phyloP scores from a whole-genome alignment of 2,113 vertebrate species.

The Chlorocebus sabaeus region DNA sequence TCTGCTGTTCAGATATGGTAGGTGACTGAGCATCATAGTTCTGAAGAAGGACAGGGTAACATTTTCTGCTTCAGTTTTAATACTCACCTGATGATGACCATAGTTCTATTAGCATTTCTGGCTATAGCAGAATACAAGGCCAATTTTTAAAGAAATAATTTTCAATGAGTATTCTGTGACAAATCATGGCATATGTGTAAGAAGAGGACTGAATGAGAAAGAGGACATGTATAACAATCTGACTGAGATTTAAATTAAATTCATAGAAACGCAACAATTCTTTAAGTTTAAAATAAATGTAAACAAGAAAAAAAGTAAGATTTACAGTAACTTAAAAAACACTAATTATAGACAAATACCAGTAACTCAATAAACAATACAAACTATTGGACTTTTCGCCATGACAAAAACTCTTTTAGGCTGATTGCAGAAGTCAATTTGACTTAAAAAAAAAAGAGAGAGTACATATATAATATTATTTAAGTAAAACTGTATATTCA shows the following conservation, averaged over 20 bases:
- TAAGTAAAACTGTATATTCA: neutral
- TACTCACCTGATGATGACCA: neutral
- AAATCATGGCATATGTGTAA: neutral
- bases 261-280: conserved; percentile 16
- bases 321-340: neutral
- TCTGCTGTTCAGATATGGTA: neutral
- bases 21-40: neutral
- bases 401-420: neutral
- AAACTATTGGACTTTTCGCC: neutral
- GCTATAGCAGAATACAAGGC: neutral
- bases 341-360: neutral
- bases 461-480: neutral
- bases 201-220: neutral
- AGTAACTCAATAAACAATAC: neutral
- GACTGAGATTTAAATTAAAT: conserved; percentile 30
- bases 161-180: neutral
- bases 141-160: conserved; percentile 13
- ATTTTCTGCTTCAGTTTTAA: conserved; percentile 19
- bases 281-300: conserved; percentile 26
- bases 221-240: neutral
- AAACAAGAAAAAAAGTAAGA: conserved; percentile 14
- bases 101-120: neutral
- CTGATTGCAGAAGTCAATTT: neutral
- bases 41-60: neutral
- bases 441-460: neutral